Evolutionary conservation across 2,113 vertebrate species (phyloP).

Genomic region (Mellivora capensis): DNA sequence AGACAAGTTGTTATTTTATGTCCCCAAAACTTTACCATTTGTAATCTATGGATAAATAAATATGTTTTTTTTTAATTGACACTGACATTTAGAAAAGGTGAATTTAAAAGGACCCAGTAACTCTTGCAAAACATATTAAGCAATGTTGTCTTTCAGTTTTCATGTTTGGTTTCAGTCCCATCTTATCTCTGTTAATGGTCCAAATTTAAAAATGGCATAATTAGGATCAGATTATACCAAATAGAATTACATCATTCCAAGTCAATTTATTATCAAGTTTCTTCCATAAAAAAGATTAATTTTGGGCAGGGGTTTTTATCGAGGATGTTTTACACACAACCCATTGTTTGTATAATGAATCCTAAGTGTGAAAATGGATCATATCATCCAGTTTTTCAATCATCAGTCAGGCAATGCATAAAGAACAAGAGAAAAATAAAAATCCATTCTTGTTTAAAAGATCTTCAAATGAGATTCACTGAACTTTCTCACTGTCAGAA

Average conservation of each 20-base stretch:
- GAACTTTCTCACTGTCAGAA: constrained; percentile 24
- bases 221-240: neutral
- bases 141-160: neutral
- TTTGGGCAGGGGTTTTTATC: neutral
- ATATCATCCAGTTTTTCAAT: neutral
- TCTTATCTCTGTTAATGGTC: neutral
- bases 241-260: neutral
- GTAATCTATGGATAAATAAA: neutral
- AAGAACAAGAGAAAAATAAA: constrained; percentile 5
- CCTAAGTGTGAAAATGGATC: neutral
- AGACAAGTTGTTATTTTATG: neutral
- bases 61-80: neutral
- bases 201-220: neutral
- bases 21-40: neutral
- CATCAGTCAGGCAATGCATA: neutral
- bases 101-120: neutral
- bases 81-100: neutral
- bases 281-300: neutral
- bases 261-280: neutral
- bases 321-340: neutral
- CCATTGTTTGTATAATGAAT: neutral
- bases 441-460: constrained; percentile 27
- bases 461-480: neutral
- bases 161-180: neutral
- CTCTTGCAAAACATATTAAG: neutral